phyloP scores from a whole-genome alignment of 2,797 vertebrate genomes.

The Emys orbicularis region DNA sequence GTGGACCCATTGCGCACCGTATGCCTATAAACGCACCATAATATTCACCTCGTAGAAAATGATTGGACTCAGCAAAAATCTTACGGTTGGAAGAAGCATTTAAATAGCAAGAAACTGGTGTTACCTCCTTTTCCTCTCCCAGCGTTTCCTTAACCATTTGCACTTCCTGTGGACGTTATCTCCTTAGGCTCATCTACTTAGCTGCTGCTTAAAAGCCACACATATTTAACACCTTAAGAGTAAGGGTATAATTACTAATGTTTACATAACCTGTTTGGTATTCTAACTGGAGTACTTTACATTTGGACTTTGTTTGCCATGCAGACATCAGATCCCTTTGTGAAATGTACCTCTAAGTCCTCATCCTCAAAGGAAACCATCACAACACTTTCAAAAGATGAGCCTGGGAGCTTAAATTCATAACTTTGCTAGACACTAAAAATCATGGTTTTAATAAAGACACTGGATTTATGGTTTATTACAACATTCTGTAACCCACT shows the following conservation, averaged over 20 bases:
- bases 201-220: neutral
- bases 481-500: neutral
- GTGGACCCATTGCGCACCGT: neutral
- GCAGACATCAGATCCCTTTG: no score
- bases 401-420: neutral
- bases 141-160: neutral
- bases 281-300: neutral
- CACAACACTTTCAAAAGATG: neutral
- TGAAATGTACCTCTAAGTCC: neutral
- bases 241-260: neutral
- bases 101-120: rapidly evolving
- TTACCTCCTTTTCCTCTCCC: no score
- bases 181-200: neutral
- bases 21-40: rapidly evolving
- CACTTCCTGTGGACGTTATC: neutral
- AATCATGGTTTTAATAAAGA: neutral
- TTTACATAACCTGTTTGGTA: neutral
- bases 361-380: neutral
- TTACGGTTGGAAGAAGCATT: rapidly evolving
- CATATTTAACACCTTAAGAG: neutral
- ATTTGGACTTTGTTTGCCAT: neutral
- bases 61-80: neutral
- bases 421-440: neutral
- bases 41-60: neutral
- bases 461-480: neutral